Evolutionary conservation across 2,888 invertebrate species (phyloP), one percentile per base, ranked within the genome.

Genomic region (Callosobruchus maculatus): DNA sequence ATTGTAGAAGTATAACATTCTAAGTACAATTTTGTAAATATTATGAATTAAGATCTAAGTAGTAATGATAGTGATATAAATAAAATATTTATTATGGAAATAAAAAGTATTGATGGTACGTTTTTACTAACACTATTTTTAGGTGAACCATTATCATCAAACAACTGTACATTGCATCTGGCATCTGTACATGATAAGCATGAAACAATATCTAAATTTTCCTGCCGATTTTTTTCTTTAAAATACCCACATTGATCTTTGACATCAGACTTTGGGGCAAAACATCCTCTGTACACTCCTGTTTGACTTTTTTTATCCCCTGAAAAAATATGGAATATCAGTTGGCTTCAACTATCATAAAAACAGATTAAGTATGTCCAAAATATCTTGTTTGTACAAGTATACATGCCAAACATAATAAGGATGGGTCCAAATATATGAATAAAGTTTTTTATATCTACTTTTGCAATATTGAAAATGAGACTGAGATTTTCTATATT

Each of bases 241-340:
- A 75, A 74, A 70, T 73, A 77, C 20, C 77, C 78, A 68, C 75
- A 78, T 21, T 71, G 70, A 70, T 77, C 73, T 21, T 0, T 22
- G 7, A 78, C 74, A 31, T 74, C 76, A n/a, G 71, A 66, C 22
- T 72, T 72, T 30, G 71, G 68, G 13, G 71, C 71, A n/a, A 49
- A 26, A 22, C 78, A 78, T 3, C 70, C 75, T 68, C 78, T 73
- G 74, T 74, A 73, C 22, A 77, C 71, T 49, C 78, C 78, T 2
- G 74, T 71, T n/a, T 21, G 20, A 3, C 13, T 1, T 3, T 7
- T 49, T 49, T 13, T 49, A 49, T 3, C 3, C 13, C 49, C 49
- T 49, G 49, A 49, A 49, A 49, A 13, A 49, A 13, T 18, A 49
- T 49, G 49, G 1, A 49, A 49, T 49, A 49, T 49, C 13, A 49